phyloP scores from a whole-genome alignment of 1,140 invertebrate species.

The Panonychus citri region DNA sequence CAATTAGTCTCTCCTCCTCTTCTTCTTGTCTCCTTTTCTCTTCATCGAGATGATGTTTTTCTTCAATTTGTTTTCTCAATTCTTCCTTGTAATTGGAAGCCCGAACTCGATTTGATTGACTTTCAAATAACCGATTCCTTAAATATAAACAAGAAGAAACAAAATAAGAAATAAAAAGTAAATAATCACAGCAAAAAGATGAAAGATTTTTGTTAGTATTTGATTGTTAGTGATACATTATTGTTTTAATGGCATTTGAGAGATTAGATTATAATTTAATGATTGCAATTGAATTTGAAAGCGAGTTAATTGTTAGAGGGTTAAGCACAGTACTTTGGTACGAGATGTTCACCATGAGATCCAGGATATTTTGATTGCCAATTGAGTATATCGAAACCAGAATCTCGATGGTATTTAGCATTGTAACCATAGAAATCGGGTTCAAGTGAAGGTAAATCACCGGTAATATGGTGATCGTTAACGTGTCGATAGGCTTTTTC shows the following conservation, averaged over 20 bases:
- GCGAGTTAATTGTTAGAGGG: no score
- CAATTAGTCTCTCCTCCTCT: neutral
- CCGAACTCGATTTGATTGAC: neutral
- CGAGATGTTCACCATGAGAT: neutral
- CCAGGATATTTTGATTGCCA: neutral
- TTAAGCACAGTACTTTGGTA: neutral
- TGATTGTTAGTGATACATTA: no score
- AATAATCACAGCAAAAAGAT: neutral
- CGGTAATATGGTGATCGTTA: neutral
- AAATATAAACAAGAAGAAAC: neutral
- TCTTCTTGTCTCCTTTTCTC: neutral
- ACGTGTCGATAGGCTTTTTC: neutral
- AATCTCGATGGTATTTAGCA: neutral
- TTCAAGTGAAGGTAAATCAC: neutral
- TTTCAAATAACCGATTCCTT: neutral
- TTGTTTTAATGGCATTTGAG: no score
- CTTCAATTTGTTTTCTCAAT: conserved; percentile 6
- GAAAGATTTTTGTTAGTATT: no score
- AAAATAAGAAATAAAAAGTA: neutral
- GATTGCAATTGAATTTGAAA: no score
- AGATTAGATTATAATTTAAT: no score
- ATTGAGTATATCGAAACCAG: neutral
- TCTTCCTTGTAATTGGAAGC: conserved; percentile 1
- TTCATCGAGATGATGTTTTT: conserved; percentile 3
- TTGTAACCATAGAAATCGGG: neutral